These are phyloP conservation scores for Calliphora vomitoria DNA, from an alignment of 2,888 invertebrate genomes.

Conservation along the genomic window DNA sequence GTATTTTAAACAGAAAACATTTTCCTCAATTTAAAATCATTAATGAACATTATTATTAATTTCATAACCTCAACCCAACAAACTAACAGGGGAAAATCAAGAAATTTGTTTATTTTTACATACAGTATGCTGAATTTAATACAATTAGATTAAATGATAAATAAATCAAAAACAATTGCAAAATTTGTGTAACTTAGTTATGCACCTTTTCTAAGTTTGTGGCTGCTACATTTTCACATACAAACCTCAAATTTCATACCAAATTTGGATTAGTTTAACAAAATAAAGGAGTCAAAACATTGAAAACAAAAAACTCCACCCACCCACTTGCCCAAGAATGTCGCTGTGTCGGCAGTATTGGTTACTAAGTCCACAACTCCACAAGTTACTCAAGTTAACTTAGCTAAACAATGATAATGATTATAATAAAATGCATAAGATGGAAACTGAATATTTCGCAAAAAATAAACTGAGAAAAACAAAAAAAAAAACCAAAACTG, in stretches of 20 bases:
- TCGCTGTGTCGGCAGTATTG: neutral
- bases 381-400: neutral
- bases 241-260: conserved; percentile 38
- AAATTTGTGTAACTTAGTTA: conserved; percentile 56
- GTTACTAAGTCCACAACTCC: neutral
- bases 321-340: conserved; percentile 69
- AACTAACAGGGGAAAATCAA: neutral
- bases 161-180: conserved; percentile 66
- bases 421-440: conserved; percentile 60
- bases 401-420: conserved; percentile 58
- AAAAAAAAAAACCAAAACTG: conserved; percentile 46
- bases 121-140: conserved; percentile 20
- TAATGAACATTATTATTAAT: conserved; percentile 32
- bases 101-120: neutral
- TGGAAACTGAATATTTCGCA: conserved; percentile 58
- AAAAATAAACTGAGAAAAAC: conserved; percentile 18
- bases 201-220: conserved; percentile 5
- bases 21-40: neutral
- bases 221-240: conserved; percentile 16
- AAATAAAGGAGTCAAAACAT: conserved; percentile 59
- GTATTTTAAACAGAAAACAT: neutral
- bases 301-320: conserved; percentile 65
- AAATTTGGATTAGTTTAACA: conserved; percentile 18
- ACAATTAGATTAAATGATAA: conserved; percentile 70
- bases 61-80: neutral